Percentiles rank a stretch among this genome's conserved stretches.
Evolutionary conservation across 2,888 invertebrate species (phyloP).

Genomic region (Drosophila formosana): DNA sequence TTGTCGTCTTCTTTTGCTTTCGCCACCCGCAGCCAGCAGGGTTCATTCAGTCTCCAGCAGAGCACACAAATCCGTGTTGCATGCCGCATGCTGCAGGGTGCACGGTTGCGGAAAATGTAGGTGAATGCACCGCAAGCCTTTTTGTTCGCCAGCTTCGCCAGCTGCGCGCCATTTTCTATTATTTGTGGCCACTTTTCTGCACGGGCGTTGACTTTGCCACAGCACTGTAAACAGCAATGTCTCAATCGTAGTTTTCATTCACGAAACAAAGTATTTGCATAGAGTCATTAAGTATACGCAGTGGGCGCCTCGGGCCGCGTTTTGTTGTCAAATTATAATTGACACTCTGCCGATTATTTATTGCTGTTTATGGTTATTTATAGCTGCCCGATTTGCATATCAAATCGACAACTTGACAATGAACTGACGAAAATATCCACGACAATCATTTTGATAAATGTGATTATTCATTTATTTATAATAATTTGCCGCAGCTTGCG

Average conservation of each 20-base stretch:
- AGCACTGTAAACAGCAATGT: slow-evolving; percentile 43
- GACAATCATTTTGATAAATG: slow-evolving; percentile 39
- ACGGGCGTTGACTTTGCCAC: slow-evolving; percentile 67
- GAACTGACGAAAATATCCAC: slow-evolving; percentile 58
- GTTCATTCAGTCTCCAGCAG: slow-evolving; percentile 17
- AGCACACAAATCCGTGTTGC: slow-evolving; percentile 57
- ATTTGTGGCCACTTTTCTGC: slow-evolving; percentile 64
- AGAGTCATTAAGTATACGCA: slow-evolving; percentile 28
- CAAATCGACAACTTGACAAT: slow-evolving; percentile 56
- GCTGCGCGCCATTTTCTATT: slow-evolving; percentile 57
- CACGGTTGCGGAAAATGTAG: slow-evolving; percentile 66
- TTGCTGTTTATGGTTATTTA: slow-evolving; percentile 45
- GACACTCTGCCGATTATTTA: slow-evolving; percentile 45
- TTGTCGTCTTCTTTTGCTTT: slow-evolving; percentile 20
- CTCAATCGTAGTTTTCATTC: slow-evolving; percentile 11
- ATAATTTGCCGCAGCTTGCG: neutral
- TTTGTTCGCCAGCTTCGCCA: slow-evolving; percentile 5
- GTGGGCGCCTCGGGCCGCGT: slow-evolving; percentile 15
- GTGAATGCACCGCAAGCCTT: slow-evolving; percentile 68
- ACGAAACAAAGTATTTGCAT: neutral
- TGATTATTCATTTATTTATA: slow-evolving; percentile 31
- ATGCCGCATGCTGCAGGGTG: slow-evolving; percentile 67
- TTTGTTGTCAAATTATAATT: slow-evolving; percentile 59
- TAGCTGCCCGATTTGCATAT: slow-evolving; percentile 61
- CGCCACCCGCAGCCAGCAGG: slow-evolving; percentile 17